Evolutionary conservation across 2,888 invertebrate genomes (phyloP).

Genomic region (Cosmorhoe ocellata): DNA sequence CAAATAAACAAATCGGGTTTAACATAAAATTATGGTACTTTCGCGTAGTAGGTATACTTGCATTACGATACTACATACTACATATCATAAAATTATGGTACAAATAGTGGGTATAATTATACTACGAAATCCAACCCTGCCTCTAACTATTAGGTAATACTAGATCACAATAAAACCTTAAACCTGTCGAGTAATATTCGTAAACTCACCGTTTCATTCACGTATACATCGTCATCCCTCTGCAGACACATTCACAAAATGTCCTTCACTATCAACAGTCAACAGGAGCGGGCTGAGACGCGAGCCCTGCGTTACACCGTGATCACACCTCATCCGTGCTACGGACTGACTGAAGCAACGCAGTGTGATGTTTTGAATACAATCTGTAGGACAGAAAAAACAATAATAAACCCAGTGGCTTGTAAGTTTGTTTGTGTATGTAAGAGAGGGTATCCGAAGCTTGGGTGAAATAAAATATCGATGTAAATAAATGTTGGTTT

Average conservation of each 20-base stretch:
- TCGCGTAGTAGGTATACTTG: no score
- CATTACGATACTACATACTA: no score
- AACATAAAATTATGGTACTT: no score
- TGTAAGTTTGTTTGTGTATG: conserved; percentile 48
- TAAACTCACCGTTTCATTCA: conserved; percentile 71
- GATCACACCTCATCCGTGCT: conserved; percentile 50
- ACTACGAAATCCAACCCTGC: no score
- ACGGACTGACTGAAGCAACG: conserved; percentile 61
- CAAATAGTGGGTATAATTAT: no score
- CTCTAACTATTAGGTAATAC: no score
- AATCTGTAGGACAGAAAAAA: conserved; percentile 79
- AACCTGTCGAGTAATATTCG: no score
- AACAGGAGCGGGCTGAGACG: conserved; percentile 44
- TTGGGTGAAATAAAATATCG: conserved; percentile 29
- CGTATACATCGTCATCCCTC: conserved; percentile 68
- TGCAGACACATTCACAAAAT: conserved; percentile 76
- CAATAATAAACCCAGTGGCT: conserved; percentile 72
- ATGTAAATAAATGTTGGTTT: neutral
- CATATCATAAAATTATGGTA: no score
- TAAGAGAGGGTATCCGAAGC: conserved; percentile 41
- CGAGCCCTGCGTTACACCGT: conserved; percentile 50
- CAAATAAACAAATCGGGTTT: no score
- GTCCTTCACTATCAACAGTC: conserved; percentile 39
- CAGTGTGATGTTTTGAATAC: conserved; percentile 76
- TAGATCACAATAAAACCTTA: no score